These are phyloP conservation scores for Channallabes apus DNA, from an alignment of 2,797 vertebrate species.

Conservation along the genomic window DNA sequence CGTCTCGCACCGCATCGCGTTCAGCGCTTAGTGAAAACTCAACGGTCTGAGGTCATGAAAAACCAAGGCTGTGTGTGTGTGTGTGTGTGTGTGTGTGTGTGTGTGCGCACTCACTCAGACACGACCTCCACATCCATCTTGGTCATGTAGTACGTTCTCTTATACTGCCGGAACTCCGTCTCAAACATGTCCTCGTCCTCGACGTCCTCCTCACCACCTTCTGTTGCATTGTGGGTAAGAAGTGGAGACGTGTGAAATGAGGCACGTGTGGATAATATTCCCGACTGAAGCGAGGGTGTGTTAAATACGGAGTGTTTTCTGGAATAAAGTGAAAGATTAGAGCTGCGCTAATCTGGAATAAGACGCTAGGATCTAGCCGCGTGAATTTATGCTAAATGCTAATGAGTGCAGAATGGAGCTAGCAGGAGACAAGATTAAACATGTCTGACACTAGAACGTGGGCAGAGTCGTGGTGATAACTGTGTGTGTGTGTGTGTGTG, in stretches of 20 bases:
- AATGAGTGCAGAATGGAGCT: too few relatives aligned
- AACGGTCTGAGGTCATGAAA: background rate
- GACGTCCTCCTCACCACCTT: slow-evolving; percentile 80
- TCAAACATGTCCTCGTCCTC: slow-evolving; percentile 96
- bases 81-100: too few relatives aligned
- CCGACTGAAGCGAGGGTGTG: too few relatives aligned
- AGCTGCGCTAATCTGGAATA: too few relatives aligned
- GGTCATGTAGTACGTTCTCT: slow-evolving; percentile 96
- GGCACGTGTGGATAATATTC: background rate
- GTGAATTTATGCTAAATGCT: background rate
- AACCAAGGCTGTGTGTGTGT: too few relatives aligned
- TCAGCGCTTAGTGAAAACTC: background rate
- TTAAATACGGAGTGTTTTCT: background rate
- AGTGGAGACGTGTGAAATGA: background rate
- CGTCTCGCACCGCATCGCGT: background rate
- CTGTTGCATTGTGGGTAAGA: slow-evolving; percentile 59
- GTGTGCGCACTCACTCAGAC: slow-evolving; percentile 84
- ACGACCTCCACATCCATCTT: slow-evolving; percentile 96
- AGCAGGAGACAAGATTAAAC: too few relatives aligned
- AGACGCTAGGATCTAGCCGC: too few relatives aligned
- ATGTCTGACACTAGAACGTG: too few relatives aligned
- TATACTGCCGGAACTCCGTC: slow-evolving; percentile 96
- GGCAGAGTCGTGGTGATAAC: background rate
- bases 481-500: too few relatives aligned
- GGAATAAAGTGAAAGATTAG: too few relatives aligned